Evolutionary conservation across 2,797 vertebrate species (phyloP), one percentile per base, ranked within the genome.

Genomic region (Leontopithecus rosalia): DNA sequence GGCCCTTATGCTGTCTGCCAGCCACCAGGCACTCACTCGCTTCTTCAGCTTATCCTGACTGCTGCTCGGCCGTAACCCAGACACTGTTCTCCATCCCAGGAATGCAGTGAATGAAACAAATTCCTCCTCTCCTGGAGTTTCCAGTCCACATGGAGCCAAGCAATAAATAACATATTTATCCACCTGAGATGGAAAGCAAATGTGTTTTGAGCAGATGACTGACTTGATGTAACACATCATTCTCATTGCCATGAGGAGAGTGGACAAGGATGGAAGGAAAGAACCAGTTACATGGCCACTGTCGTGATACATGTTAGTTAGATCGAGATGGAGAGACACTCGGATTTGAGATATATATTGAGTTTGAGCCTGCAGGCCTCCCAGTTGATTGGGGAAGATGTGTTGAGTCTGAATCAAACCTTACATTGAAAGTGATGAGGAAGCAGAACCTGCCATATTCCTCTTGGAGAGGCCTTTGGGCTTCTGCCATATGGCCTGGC

Each of bases 271-370:
- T 48, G 14, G 50, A 72, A 91, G 57, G 13, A 39, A 67, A 85
- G 41, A 61, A 3, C 67, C 8, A 80, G 9, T 48, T 14, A 1
- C 0, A 33, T 20, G 43, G 57, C 61, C 30, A 1, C 10, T n/a
- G 22, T 30, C 26, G 24, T 50, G 13, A 64, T 22, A 33, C 57
- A 3, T 5, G 17, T 64, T 57, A n/a, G 43, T 43, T 50, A 28
- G 48, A 30, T 2, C 11, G 61, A 55, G 26, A 20, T 12, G 58
- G 50, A 28, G 43, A 28, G 36, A 7, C 12, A 2, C 3, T 13
- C 39, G 76, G 46, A 13, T 52, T 4, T 7, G 57, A 20, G 7
- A 1, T 28, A 4, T 0, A 0, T 7, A 9, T 64, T 52, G 33
- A 26, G 64, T 22, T n/a, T 3, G 22, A 84, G 30, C 84, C 70